Conservation (phyloP, 2,797 vertebrate genomes). For the Distichodus sexfasciatus region DNA sequence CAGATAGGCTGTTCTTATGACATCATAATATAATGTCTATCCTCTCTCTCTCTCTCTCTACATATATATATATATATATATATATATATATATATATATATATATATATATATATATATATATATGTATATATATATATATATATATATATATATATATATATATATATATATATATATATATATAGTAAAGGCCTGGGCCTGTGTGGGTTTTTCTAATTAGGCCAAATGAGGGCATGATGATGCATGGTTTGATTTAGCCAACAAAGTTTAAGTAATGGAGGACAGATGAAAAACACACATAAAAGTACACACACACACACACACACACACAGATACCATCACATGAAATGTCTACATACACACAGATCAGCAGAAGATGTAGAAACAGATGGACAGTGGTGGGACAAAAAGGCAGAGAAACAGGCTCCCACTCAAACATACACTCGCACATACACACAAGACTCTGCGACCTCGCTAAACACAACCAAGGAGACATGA, state of each 20-base stretch:
- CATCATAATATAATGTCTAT: not conserved
- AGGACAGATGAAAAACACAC: conserved; percentile 30
- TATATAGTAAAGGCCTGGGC: conserved; percentile 26
- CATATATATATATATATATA: not conserved
- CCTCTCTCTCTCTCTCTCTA: not conserved
- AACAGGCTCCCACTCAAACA: conserved; percentile 13
- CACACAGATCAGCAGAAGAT: not conserved
- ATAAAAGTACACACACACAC: not conserved
- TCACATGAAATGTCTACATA: not conserved
- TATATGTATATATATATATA: not conserved
- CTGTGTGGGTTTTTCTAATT: conserved; percentile 48
- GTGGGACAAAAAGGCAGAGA: not conserved
- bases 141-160: conserved; percentile 2
- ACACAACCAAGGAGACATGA: conserved; percentile 23
- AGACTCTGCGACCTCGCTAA: conserved; percentile 29
- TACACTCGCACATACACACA: conserved; percentile 14
- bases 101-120: not conserved
- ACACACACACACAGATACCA: not conserved
- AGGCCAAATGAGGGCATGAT: conserved; percentile 46
- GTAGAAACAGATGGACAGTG: not conserved
- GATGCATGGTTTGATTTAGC: conserved; percentile 52
- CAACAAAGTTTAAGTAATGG: conserved; percentile 42
- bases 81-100: not conserved
- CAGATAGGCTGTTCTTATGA: not conserved
- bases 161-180: conserved; percentile 17